phyloP scores from a whole-genome alignment of 2,797 vertebrate species.

The Cyclura pinguis region DNA sequence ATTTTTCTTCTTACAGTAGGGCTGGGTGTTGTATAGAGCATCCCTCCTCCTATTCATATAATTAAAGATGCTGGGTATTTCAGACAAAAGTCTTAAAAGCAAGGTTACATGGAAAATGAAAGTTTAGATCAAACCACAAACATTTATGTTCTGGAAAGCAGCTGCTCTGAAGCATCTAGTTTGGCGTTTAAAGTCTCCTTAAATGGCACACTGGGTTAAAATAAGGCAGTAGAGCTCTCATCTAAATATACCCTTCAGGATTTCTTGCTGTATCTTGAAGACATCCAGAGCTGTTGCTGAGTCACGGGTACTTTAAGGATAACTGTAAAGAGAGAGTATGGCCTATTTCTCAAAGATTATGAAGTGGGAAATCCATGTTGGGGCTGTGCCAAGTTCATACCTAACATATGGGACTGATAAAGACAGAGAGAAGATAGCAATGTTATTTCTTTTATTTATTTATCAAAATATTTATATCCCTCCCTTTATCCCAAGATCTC shows the following conservation, averaged over 20 bases:
- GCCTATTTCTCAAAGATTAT: conserved; percentile 12
- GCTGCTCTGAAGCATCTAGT: conserved; percentile 3
- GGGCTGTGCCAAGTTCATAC: not conserved
- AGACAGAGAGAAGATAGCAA: no score
- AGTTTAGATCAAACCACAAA: conserved; percentile 23
- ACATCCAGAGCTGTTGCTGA: conserved; percentile 17
- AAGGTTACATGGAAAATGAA: conserved; percentile 22
- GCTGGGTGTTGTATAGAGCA: not conserved
- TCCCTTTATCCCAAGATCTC: no score
- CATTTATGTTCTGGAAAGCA: conserved; percentile 12
- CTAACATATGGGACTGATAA: no score
- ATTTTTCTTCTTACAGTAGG: not conserved
- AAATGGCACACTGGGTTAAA: conserved; percentile 35
- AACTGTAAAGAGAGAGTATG: not conserved
- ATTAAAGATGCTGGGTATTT: conserved; percentile 30
- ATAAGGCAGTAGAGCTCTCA: conserved; percentile 16
- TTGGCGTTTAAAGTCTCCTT: conserved; percentile 24
- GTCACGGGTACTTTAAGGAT: conserved; percentile 31
- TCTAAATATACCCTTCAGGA: conserved; percentile 29
- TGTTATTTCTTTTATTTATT: no score
- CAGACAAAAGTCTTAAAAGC: conserved; percentile 29
- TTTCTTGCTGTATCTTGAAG: conserved; percentile 4
- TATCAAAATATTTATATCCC: no score
- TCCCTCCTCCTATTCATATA: not conserved
- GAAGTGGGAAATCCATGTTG: conserved; percentile 9